These are phyloP conservation scores for Dolichomitus sp. DNA, from an alignment of 2,888 invertebrate genomes.

Conservation along the genomic window DNA sequence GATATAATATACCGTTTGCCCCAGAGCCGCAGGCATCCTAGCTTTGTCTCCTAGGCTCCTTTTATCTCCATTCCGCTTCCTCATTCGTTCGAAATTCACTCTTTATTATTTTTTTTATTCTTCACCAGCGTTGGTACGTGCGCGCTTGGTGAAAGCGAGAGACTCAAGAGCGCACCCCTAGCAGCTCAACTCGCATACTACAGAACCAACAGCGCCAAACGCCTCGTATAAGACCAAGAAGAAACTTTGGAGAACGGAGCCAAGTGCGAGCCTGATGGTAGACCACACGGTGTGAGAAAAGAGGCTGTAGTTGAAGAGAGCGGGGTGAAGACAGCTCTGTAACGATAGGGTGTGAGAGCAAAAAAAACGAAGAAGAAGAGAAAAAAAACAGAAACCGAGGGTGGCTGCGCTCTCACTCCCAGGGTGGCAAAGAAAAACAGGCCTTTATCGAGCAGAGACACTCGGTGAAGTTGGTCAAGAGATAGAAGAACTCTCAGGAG, in stretches of 20 bases:
- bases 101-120: constrained; percentile 2
- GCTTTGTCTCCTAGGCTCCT: background rate
- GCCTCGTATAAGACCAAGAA: constrained; percentile 28
- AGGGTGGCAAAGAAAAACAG: constrained; percentile 80
- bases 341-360: constrained; percentile 37
- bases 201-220: background rate
- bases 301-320: constrained; percentile 46
- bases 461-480: constrained; percentile 78
- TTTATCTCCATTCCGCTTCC: background rate
- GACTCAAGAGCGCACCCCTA: background rate
- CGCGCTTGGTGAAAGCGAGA: background rate
- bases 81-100: background rate
- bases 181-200: background rate
- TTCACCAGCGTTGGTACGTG: background rate
- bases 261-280: constrained; percentile 39
- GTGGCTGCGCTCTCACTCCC: constrained; percentile 36
- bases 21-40: background rate
- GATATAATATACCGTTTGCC: constrained; percentile 32
- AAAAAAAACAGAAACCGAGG: constrained; percentile 70
- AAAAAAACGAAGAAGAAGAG: constrained; percentile 49
- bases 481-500: constrained; percentile 77
- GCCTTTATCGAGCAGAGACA: constrained; percentile 83
- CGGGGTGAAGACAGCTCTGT: constrained; percentile 21
- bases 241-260: constrained; percentile 51
- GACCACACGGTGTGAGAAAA: constrained; percentile 48